These are phyloP conservation scores for Spinus pinus DNA, from an alignment of 2,797 vertebrate genomes.

Conservation along the genomic window DNA sequence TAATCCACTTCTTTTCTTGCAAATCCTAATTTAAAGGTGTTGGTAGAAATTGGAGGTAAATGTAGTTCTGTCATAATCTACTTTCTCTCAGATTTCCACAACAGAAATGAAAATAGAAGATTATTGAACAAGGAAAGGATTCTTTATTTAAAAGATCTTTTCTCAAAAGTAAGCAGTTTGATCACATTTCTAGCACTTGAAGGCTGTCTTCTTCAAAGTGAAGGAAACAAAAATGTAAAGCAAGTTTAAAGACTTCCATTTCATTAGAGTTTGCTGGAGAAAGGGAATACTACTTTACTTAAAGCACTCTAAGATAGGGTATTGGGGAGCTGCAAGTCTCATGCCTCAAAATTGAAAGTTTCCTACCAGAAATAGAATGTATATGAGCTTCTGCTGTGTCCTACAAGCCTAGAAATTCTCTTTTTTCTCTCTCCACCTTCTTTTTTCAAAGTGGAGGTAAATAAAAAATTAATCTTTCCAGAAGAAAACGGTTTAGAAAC, in stretches of 20 bases:
- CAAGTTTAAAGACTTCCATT: background rate
- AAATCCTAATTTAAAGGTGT: conserved; percentile 69
- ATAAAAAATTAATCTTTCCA: background rate
- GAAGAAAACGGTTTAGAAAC: background rate
- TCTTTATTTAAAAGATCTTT: background rate
- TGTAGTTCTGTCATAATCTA: conserved; percentile 43
- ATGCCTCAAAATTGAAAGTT: background rate
- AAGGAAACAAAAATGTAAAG: background rate
- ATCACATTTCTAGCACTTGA: conserved; percentile 10
- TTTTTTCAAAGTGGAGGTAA: background rate
- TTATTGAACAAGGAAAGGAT: conserved; percentile 36
- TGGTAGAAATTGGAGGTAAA: conserved; percentile 27
- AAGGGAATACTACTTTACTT: background rate
- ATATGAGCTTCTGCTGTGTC: background rate
- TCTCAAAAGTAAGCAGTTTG: conserved; percentile 25
- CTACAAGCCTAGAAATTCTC: background rate
- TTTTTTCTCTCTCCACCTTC: background rate
- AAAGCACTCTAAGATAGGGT: background rate
- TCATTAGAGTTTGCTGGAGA: background rate
- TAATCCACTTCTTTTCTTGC: conserved; percentile 55
- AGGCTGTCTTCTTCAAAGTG: background rate
- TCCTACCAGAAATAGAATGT: background rate
- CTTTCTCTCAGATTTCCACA: conserved; percentile 41
- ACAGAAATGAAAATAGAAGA: conserved; percentile 57
- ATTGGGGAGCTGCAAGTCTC: background rate